Evolutionary conservation across 2,888 invertebrate genomes (phyloP).

Genomic region (Oxyscelio sp.): DNA sequence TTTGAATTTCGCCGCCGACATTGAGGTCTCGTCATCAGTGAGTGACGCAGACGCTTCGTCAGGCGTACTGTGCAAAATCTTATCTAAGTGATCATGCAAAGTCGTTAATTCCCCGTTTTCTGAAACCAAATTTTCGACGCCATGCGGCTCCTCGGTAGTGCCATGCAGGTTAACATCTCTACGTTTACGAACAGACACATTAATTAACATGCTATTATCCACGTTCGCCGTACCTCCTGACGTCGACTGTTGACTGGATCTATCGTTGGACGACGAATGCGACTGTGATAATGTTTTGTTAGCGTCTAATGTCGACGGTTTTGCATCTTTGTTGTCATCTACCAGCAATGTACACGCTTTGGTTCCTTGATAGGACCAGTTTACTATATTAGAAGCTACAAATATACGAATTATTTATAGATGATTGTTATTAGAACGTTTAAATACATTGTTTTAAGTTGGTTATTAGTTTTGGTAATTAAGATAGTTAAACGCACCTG

Average conservation of each 20-base stretch:
- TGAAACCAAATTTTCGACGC: conserved; percentile 48
- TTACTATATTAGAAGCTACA: conserved; percentile 94
- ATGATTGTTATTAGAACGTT: no score
- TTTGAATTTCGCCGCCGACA: conserved; percentile 18
- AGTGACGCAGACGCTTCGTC: conserved; percentile 37
- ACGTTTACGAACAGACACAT: conserved; percentile 90
- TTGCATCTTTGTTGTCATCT: conserved; percentile 92
- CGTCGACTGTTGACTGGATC: conserved; percentile 86
- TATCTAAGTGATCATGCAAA: conserved; percentile 79
- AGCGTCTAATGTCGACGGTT: conserved; percentile 92
- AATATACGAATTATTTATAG: conserved; percentile 75
- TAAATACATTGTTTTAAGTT: no score
- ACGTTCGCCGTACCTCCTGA: conserved; percentile 89
- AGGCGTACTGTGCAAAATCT: conserved; percentile 78
- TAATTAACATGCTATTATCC: conserved; percentile 84
- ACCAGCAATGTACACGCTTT: conserved; percentile 95
- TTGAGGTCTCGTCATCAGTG: conserved; percentile 47
- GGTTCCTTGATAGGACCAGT: conserved; percentile 95
- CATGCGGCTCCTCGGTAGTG: conserved; percentile 77
- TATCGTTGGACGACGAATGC: conserved; percentile 90
- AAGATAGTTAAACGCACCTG: conserved; percentile 90
- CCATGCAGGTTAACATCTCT: conserved; percentile 91
- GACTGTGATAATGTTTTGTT: conserved; percentile 91
- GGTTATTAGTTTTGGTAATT: conserved; percentile 24
- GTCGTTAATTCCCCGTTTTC: conserved; percentile 33